phyloP scores from a whole-genome alignment of 2,888 invertebrate genomes.

The Agonopterix arenella region DNA sequence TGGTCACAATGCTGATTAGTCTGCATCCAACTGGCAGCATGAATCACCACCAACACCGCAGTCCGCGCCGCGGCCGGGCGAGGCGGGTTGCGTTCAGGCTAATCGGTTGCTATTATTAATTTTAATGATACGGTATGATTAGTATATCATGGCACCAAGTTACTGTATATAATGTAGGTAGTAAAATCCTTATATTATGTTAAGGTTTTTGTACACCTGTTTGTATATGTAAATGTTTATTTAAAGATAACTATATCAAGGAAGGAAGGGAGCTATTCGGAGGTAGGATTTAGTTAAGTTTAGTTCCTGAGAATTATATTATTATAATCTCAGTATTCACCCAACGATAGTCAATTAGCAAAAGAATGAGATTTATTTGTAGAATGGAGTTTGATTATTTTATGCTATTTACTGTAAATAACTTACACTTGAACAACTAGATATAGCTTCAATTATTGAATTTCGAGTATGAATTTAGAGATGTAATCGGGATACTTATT shows the following conservation, averaged over 20 bases:
- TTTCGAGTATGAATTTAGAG: conserved; percentile 36
- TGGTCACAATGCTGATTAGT: conserved; percentile 18
- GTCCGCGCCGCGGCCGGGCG: background rate
- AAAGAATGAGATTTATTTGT: conserved; percentile 69
- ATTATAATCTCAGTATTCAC: conserved; percentile 61
- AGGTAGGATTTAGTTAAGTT: conserved; percentile 41
- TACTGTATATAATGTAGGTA: conserved; percentile 64
- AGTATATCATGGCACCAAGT: conserved; percentile 37
- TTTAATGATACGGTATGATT: conserved; percentile 15
- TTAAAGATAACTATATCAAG: conserved; percentile 49
- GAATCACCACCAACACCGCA: too few species aligned
- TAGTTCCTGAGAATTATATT: conserved; percentile 54
- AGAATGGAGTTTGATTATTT: conserved; percentile 50
- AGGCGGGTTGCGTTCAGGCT: conserved; percentile 7
- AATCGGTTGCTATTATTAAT: conserved; percentile 14
- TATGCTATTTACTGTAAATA: conserved; percentile 52
- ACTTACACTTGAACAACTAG: conserved; percentile 35
- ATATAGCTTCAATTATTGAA: conserved; percentile 30
- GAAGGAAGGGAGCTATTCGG: conserved; percentile 50
- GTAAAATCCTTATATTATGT: conserved; percentile 51
- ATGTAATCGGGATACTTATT: conserved; percentile 39
- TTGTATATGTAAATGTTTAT: conserved; percentile 73
- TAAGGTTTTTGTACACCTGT: conserved; percentile 66
- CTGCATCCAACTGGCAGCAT: conserved; percentile 1
- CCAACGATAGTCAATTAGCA: conserved; percentile 77